Evolutionary conservation across 2,797 vertebrate species (phyloP), one percentile per base, ranked within the genome.

Genomic region (Anguilla obscura): DNA sequence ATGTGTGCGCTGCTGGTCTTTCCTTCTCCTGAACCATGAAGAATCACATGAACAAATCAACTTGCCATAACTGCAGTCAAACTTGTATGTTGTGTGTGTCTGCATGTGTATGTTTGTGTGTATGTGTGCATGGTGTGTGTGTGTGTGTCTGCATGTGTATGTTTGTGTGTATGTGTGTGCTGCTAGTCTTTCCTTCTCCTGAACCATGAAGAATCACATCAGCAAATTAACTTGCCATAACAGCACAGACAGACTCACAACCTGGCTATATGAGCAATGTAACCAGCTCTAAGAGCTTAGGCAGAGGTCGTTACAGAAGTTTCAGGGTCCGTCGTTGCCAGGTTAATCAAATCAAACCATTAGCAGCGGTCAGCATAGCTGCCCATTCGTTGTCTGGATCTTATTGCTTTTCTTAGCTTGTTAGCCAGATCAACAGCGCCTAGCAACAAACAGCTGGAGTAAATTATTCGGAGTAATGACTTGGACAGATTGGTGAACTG

Each of bases 401-500:
- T 76, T 18, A 40, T 76, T 76, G 74, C 74, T 76, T 14, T 76
- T 40, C 14, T 76, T 16, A 36, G 69, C 69, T 33, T 3, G 69
- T 8, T 33, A 33, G 69, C 27, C 69, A 33, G 18, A 71, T 71
- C 66, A 30, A 76, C 18, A 76, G 33, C 16, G 33, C 30, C 56
- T 45, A 24, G 63, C 54, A 63, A 24, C 16, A 18, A n/a, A 63
- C 85, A 85, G 54, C 60, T 60, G 36, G 4, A 45, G 14, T 36
- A 18, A 40, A 24, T 24, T 45, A 85, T 36, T 58, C 30, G 14
- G 69, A 76, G 30, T 76, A 27, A 40, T 40, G 6, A 21, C 40
- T 76, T 76, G 24, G 58, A 85, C 84, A 58, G 76, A 36, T 52
- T 83, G 74, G 48, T 83, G 80, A 63, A 85, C 27, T 85, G 56